These are phyloP conservation scores for Jordanella pulchra DNA, from an alignment of 2,797 vertebrate species.

Conservation along the genomic window DNA sequence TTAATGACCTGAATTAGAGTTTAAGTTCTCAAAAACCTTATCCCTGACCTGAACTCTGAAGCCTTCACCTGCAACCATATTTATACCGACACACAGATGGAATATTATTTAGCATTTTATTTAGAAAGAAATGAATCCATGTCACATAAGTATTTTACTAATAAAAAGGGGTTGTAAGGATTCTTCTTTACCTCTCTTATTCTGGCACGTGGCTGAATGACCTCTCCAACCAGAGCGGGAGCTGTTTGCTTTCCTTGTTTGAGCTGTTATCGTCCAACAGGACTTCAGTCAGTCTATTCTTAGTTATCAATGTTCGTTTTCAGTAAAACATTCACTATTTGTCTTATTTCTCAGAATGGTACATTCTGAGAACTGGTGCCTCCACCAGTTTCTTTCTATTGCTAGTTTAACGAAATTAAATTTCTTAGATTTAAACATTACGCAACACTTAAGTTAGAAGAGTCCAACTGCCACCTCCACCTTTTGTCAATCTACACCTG, in stretches of 20 bases:
- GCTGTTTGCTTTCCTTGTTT: constrained; percentile 33
- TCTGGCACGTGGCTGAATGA: neutral
- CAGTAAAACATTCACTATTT: constrained; percentile 22
- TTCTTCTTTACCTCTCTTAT: neutral
- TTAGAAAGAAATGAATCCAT: neutral
- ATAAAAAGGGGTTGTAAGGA: neutral
- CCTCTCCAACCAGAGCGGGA: neutral
- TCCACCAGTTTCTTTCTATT: neutral
- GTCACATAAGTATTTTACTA: neutral
- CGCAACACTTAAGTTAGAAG: too few species aligned
- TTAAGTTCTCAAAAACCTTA: neutral
- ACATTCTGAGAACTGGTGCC: neutral
- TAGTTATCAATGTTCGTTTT: constrained; percentile 23
- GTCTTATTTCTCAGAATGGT: constrained; percentile 25
- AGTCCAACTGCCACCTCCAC: neutral
- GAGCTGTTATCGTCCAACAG: constrained; percentile 21
- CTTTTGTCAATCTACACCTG: neutral
- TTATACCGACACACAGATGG: neutral
- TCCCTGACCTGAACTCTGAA: neutral
- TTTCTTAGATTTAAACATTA: neutral
- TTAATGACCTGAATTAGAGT: neutral
- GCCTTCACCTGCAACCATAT: neutral
- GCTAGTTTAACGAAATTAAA: neutral
- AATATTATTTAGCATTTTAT: neutral
- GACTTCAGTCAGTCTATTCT: constrained; percentile 54